Conservation (phyloP, 2,113 vertebrate species). For the Macaca nemestrina region DNA sequence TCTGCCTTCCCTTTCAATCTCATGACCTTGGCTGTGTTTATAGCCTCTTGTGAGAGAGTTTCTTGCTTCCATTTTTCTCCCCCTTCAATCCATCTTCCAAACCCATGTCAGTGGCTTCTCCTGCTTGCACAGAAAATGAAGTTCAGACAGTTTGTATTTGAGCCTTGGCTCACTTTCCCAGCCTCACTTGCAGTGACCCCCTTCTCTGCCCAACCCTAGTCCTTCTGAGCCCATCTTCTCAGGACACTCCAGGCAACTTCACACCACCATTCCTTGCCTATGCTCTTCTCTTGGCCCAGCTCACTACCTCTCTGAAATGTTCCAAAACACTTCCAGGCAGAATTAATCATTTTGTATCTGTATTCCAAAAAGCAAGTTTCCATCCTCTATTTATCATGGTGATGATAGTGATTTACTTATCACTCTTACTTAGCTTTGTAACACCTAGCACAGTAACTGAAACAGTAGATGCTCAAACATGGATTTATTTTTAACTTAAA, state of each 20-base stretch:
- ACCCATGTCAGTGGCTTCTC: neutral
- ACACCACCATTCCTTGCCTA: neutral
- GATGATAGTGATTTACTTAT: neutral
- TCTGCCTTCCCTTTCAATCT: neutral
- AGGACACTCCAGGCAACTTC: neutral
- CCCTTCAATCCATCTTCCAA: neutral
- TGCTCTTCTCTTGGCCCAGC: neutral
- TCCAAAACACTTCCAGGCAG: neutral
- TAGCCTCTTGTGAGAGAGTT: neutral
- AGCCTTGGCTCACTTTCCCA: neutral
- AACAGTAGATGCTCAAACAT: neutral
- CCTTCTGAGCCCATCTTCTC: neutral
- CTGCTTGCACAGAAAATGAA: neutral
- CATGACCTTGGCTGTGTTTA: fast-evolving
- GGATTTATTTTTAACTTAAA: slow-evolving; percentile 2
- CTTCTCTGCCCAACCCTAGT: neutral
- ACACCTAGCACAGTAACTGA: neutral
- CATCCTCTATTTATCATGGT: neutral
- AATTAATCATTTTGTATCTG: neutral
- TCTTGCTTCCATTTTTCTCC: neutral
- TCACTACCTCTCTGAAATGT: neutral
- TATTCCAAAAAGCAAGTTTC: neutral
- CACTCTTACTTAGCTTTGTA: neutral
- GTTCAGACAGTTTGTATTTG: neutral
- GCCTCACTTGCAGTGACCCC: neutral